These are phyloP conservation scores for Linnaemya tessellans DNA, from an alignment of 2,888 invertebrate genomes.

Conservation along the genomic window DNA sequence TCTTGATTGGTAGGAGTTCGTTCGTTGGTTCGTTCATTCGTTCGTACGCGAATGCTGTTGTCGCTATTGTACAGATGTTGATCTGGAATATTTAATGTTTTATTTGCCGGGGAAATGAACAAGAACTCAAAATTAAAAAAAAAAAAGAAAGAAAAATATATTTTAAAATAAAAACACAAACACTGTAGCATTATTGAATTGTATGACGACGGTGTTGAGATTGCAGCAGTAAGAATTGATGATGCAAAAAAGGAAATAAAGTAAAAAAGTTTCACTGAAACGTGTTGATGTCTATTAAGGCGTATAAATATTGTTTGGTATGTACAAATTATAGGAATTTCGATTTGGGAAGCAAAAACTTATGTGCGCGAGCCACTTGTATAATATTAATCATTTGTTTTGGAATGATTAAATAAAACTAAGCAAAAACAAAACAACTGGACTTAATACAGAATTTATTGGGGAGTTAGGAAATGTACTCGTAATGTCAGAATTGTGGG, in stretches of 20 bases:
- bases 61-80: conserved; percentile 53
- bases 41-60: not conserved
- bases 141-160: conserved; percentile 20
- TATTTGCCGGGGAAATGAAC: conserved; percentile 47
- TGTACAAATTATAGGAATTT: conserved; percentile 73
- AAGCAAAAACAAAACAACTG: conserved; percentile 62
- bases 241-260: conserved; percentile 2
- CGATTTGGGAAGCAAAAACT: conserved; percentile 51
- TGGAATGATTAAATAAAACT: conserved; percentile 73
- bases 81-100: conserved; percentile 55
- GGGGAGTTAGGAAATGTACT: conserved; percentile 33
- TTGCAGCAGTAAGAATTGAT: conserved; percentile 54
- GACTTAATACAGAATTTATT: conserved; percentile 44
- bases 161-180: not conserved
- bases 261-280: conserved; percentile 63
- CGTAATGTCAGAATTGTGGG: conserved; percentile 7
- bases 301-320: conserved; percentile 77
- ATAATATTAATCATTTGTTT: conserved; percentile 77
- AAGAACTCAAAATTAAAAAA: conserved; percentile 1
- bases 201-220: conserved; percentile 66
- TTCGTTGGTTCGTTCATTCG: conserved; percentile 28
- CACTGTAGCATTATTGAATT: conserved; percentile 60
- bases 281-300: conserved; percentile 80
- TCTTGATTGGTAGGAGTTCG: conserved; percentile 49
- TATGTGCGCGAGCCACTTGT: conserved; percentile 73